These are phyloP conservation scores for Brachionus rotundiformis DNA, from an alignment of 1,140 invertebrate genomes.

Conservation along the genomic window DNA sequence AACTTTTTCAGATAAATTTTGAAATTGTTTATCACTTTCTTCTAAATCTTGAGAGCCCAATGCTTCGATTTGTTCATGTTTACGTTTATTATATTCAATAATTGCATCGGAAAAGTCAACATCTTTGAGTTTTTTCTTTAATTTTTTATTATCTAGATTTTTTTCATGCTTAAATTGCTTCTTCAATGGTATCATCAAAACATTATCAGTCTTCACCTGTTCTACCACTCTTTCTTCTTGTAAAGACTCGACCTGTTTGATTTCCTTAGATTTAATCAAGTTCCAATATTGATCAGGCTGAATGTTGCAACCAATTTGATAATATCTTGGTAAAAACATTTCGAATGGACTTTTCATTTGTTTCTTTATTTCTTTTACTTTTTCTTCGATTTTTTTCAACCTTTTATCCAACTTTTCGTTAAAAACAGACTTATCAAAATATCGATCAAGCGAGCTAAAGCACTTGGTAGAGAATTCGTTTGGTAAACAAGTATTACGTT, in stretches of 20 bases:
- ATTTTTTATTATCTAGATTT: neutral
- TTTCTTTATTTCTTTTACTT: conserved; percentile 25
- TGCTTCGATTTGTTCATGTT: neutral
- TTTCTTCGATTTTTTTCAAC: conserved; percentile 18
- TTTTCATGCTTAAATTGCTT: conserved; percentile 43
- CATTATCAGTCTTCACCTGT: neutral
- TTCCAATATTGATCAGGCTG: conserved; percentile 1
- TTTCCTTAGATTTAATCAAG: neutral
- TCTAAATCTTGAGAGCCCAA: neutral
- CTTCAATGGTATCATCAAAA: conserved; percentile 34
- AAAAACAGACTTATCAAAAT: conserved; percentile 1
- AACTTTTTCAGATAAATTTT: conserved; percentile 28
- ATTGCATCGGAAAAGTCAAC: conserved; percentile 38
- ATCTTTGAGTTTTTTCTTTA: conserved; percentile 3
- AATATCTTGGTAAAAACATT: conserved; percentile 35
- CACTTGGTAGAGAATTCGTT: neutral
- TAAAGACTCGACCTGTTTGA: neutral
- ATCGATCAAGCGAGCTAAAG: neutral
- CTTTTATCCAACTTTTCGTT: conserved; percentile 9
- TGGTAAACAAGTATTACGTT: neutral
- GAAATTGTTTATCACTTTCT: conserved; percentile 5
- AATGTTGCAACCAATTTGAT: neutral
- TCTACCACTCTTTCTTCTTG: neutral
- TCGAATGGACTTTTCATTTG: conserved; percentile 34
- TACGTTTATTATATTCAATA: conserved; percentile 34